These are phyloP conservation scores for Chironomus riparius DNA, from an alignment of 2,888 invertebrate species.

Conservation along the genomic window DNA sequence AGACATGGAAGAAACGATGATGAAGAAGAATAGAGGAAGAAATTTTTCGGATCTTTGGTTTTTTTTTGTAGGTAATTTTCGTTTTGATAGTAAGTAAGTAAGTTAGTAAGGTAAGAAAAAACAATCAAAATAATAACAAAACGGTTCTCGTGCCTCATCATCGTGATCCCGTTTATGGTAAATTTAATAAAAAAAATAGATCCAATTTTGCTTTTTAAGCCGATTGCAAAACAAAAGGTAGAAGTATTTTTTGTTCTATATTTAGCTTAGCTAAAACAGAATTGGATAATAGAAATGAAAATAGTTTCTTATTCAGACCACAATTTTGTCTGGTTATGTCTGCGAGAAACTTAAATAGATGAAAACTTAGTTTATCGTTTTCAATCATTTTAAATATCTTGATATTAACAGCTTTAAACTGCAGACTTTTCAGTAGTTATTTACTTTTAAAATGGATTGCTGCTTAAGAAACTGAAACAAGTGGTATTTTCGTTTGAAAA, in stretches of 20 bases:
- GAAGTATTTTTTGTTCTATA: background rate
- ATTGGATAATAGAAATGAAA: too few species aligned
- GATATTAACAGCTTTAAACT: too few species aligned
- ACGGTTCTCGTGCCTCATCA: conserved; percentile 8
- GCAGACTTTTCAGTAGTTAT: too few species aligned
- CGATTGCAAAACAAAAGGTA: background rate
- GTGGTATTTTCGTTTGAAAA: too few species aligned
- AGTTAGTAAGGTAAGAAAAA: background rate
- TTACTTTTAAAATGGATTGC: too few species aligned
- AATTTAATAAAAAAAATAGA: conserved; percentile 12
- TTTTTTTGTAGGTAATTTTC: background rate
- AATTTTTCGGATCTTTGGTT: background rate
- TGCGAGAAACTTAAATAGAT: too few species aligned
- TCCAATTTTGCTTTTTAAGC: background rate
- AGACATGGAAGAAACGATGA: background rate
- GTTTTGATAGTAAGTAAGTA: background rate
- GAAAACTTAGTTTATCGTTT: too few species aligned
- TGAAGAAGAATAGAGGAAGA: background rate
- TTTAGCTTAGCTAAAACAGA: too few species aligned
- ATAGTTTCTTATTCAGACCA: too few species aligned
- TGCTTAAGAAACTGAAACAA: too few species aligned
- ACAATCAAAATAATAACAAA: conserved; percentile 7
- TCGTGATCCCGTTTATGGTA: conserved; percentile 14
- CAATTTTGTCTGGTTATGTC: too few species aligned
- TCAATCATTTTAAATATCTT: too few species aligned